These are phyloP conservation scores for Neotoxoptera formosana DNA, from an alignment of 1,140 invertebrate genomes.

Conservation along the genomic window DNA sequence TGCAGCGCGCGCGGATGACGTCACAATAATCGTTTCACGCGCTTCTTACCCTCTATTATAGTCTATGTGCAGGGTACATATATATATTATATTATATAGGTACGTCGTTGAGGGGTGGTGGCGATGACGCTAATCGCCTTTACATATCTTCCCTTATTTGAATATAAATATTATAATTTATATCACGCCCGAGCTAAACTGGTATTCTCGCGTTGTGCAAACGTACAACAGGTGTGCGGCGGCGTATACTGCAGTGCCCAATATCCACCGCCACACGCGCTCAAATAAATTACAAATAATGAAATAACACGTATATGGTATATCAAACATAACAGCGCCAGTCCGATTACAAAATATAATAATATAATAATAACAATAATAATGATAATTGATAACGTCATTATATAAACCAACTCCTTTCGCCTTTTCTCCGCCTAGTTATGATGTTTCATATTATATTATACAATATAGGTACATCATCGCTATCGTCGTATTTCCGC, in stretches of 20 bases:
- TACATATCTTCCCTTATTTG: not conserved
- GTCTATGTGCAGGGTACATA: not conserved
- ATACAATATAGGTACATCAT: not conserved
- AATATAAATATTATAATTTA: conserved; percentile 6
- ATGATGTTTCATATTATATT: not conserved
- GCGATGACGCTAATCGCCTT: not conserved
- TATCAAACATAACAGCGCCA: not conserved
- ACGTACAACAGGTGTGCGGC: not conserved
- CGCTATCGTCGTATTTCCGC: not conserved
- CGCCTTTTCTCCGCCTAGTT: not conserved
- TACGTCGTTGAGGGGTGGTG: not conserved
- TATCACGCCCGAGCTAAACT: not conserved
- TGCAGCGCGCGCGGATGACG: not conserved
- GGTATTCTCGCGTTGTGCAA: not conserved
- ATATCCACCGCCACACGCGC: not conserved
- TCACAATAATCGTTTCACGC: not conserved
- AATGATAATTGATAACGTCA: not conserved
- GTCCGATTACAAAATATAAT: not conserved
- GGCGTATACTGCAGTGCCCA: not conserved
- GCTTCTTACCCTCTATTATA: not conserved
- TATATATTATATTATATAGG: not conserved
- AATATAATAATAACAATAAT: not conserved
- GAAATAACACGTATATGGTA: too few relatives aligned
- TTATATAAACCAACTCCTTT: not conserved
- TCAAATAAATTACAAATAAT: not conserved